Evolutionary conservation across 2,113 vertebrate species (phyloP).

Genomic region (Periophthalmodon schlosseri): DNA sequence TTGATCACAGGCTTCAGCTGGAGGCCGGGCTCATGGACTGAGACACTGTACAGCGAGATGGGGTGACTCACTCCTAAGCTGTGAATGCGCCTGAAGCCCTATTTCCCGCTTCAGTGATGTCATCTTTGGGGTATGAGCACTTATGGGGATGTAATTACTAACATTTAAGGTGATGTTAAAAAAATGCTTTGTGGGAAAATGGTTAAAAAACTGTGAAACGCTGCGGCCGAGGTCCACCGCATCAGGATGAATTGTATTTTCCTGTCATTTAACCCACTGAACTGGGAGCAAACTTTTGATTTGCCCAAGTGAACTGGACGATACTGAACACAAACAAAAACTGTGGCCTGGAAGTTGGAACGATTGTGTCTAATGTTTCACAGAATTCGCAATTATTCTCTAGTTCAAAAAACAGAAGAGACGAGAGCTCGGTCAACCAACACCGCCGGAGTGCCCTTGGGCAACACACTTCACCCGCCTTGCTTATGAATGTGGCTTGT

Average conservation of each 20-base stretch:
- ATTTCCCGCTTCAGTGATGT: constrained; percentile 4
- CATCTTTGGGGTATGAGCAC: background rate
- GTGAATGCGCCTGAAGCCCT: constrained; percentile 18
- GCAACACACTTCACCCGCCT: background rate
- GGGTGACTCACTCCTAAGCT: constrained; percentile 33
- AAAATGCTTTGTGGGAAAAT: background rate
- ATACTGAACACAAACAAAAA: background rate
- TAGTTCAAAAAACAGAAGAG: background rate
- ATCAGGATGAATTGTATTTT: background rate
- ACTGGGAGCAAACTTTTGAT: background rate
- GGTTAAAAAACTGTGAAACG: background rate
- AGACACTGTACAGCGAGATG: constrained; percentile 8
- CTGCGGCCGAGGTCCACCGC: background rate
- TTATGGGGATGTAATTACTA: background rate
- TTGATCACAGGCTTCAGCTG: constrained; percentile 47
- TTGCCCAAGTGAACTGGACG: background rate
- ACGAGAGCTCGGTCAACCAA: background rate
- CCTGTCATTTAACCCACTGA: background rate
- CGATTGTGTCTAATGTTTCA: background rate
- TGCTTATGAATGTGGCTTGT: background rate
- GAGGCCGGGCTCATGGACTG: constrained; percentile 27
- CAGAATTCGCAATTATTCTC: background rate
- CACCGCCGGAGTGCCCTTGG: background rate
- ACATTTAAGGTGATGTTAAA: background rate
- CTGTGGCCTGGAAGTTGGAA: background rate